Conservation (phyloP, 2,888 invertebrate species). For the Andrena flavipes region DNA sequence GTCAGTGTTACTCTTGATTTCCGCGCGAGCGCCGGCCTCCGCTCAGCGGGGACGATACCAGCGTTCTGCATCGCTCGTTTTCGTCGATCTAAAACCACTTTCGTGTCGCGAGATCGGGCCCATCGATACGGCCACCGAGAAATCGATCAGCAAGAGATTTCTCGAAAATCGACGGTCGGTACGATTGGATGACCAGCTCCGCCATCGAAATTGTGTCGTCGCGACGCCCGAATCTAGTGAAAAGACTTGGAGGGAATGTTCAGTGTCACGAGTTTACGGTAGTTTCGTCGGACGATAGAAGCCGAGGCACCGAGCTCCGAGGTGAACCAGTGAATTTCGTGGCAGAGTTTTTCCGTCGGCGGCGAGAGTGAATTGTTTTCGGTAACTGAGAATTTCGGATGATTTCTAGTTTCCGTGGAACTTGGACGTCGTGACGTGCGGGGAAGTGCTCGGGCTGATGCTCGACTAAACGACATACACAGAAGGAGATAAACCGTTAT, state of each 20-base stretch:
- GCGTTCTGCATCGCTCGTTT: conserved; percentile 36
- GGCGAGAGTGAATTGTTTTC: background rate
- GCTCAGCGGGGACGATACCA: conserved; percentile 55
- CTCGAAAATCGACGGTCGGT: background rate
- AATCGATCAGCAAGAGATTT: conserved; percentile 6
- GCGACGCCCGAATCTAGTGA: background rate
- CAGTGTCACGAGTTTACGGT: conserved; percentile 24
- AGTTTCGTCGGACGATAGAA: conserved; percentile 18
- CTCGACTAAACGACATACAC: conserved; percentile 31
- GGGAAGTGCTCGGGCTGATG: conserved; percentile 7
- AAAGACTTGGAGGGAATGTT: conserved; percentile 18
- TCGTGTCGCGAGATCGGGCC: background rate
- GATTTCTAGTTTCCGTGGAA: background rate
- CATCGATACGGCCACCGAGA: background rate
- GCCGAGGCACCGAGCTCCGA: background rate
- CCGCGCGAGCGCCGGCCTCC: conserved; percentile 70
- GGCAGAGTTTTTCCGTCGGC: background rate
- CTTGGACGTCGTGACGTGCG: conserved; percentile 14
- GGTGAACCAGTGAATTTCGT: conserved; percentile 21
- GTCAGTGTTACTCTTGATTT: conserved; percentile 78
- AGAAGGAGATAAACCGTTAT: conserved; percentile 55
- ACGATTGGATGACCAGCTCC: background rate
- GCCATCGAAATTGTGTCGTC: background rate
- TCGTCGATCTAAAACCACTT: conserved; percentile 21
- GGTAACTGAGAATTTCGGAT: background rate